Evolutionary conservation across 2,797 vertebrate species (phyloP).

Genomic region (Salarias fasciatus): DNA sequence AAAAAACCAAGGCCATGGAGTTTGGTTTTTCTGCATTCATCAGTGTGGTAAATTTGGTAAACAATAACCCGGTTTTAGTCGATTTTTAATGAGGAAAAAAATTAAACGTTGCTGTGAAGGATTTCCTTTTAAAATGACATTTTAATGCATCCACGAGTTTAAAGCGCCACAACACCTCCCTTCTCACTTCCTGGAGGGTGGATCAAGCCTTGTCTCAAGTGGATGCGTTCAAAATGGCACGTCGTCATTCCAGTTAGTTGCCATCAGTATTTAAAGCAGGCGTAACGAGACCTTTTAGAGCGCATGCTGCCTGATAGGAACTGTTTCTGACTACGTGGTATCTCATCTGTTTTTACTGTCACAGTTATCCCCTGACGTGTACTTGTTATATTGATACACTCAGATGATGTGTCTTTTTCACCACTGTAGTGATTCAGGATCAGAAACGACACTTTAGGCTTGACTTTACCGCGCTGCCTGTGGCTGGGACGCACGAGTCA

Average conservation of each 20-base stretch:
- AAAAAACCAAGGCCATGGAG: neutral
- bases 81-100: neutral
- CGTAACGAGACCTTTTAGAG: conserved; percentile 11
- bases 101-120: neutral
- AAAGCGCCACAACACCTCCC: conserved; percentile 8
- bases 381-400: conserved; percentile 44
- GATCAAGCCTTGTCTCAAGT: neutral
- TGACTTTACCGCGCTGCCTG: conserved; percentile 9
- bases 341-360: conserved; percentile 36
- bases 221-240: conserved; percentile 44
- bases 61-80: neutral
- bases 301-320: conserved; percentile 48
- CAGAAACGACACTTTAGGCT: conserved; percentile 14
- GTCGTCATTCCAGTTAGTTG: conserved; percentile 22
- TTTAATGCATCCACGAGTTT: conserved; percentile 39
- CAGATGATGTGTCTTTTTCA: conserved; percentile 32
- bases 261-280: conserved; percentile 18
- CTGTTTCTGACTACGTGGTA: conserved; percentile 18
- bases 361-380: conserved; percentile 28
- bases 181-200: conserved; percentile 6
- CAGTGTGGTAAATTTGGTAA: conserved; percentile 12
- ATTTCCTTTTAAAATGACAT: conserved; percentile 9
- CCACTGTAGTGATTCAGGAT: conserved; percentile 23
- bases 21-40: conserved; percentile 12
- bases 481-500: no score